phyloP scores from a whole-genome alignment of 2,113 vertebrate species.

The Pachyramphus minor region DNA sequence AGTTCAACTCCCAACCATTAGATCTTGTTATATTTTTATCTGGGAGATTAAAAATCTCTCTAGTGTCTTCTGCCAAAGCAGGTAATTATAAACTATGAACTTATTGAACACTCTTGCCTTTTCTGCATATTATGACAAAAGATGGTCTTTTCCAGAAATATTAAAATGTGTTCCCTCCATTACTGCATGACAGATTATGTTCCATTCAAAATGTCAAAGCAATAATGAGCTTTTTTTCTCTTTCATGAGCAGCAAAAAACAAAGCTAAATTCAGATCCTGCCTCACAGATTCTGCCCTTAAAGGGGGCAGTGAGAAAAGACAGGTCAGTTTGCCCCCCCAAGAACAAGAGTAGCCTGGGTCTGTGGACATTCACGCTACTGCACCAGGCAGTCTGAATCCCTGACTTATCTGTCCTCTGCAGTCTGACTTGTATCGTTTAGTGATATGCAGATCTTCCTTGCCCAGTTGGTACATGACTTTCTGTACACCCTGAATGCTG shows the following conservation, averaged over 20 bases:
- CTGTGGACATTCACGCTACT: not conserved
- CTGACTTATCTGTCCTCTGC: not conserved
- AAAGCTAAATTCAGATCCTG: not conserved
- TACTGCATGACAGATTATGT: not conserved
- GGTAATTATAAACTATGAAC: slow-evolving; percentile 27
- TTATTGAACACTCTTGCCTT: slow-evolving; percentile 11
- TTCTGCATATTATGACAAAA: not conserved
- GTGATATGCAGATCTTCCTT: not conserved
- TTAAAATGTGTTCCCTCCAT: not conserved
- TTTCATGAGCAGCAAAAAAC: not conserved
- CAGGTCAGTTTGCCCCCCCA: not conserved
- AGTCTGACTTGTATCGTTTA: not conserved
- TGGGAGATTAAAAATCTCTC: slow-evolving; percentile 4
- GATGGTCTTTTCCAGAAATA: slow-evolving; percentile 22
- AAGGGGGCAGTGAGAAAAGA: not conserved
- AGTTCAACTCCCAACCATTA: not conserved
- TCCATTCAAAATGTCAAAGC: not conserved
- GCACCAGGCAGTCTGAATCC: not conserved
- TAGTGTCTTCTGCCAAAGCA: not conserved
- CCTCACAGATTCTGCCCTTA: not conserved
- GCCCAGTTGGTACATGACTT: not conserved
- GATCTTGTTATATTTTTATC: not conserved
- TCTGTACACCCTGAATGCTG: not conserved
- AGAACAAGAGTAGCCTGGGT: not conserved
- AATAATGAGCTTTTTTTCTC: not conserved